These are phyloP conservation scores for Eidolon helvum DNA, from an alignment of 2,113 vertebrate genomes.

Conservation along the genomic window DNA sequence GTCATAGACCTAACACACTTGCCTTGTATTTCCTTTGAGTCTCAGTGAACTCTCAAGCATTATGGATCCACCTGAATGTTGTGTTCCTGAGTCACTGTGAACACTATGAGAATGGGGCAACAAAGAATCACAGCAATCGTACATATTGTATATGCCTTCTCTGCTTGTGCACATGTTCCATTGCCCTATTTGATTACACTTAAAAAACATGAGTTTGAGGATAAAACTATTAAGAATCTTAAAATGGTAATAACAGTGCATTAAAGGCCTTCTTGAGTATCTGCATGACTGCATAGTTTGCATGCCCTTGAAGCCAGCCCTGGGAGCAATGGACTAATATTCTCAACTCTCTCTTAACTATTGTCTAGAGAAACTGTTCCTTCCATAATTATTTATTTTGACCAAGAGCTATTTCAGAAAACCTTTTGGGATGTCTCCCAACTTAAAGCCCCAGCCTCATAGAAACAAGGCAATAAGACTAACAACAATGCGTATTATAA, in stretches of 20 bases:
- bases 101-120: not conserved
- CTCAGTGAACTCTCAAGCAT: not conserved
- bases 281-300: not conserved
- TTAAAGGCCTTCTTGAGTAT: not conserved
- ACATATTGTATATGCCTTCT: not conserved
- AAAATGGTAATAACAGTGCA: not conserved
- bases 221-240: not conserved
- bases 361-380: not conserved
- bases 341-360: not conserved
- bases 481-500: constrained; percentile 4
- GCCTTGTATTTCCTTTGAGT: not conserved
- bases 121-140: not conserved
- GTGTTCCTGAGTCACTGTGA: not conserved
- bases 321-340: not conserved
- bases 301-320: not conserved
- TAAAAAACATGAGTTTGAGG: not conserved
- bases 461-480: not conserved
- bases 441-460: not conserved
- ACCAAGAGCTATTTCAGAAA: constrained; percentile 29
- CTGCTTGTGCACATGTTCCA: not conserved
- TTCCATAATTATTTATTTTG: constrained; percentile 22
- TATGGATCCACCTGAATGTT: not conserved
- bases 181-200: not conserved
- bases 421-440: not conserved
- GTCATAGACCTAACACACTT: not conserved